phyloP scores from a whole-genome alignment of 2,797 vertebrate genomes.

The Parauchenoglanis punctatus region DNA sequence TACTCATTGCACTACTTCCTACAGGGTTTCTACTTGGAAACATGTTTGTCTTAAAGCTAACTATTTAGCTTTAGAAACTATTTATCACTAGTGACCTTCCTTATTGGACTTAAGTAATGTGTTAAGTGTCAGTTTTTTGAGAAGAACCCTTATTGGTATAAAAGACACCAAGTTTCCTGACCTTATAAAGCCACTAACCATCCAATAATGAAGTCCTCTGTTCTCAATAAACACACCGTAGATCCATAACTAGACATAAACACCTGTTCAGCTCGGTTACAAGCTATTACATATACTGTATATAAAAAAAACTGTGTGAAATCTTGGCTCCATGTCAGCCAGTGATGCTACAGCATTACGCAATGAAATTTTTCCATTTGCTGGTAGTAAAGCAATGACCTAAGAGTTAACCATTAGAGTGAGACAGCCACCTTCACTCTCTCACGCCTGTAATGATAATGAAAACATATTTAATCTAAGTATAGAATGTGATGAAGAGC shows the following conservation, averaged over 20 bases:
- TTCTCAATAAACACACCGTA: background rate
- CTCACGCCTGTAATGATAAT: background rate
- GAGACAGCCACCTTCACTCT: background rate
- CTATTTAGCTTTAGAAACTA: background rate
- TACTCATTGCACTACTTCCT: background rate
- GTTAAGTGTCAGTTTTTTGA: background rate
- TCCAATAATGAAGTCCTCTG: background rate
- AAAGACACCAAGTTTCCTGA: background rate
- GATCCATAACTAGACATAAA: background rate
- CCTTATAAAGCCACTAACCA: background rate
- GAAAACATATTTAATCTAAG: background rate
- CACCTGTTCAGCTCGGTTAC: background rate
- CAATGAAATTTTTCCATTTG: constrained; percentile 1
- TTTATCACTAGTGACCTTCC: background rate
- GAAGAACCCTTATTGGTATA: background rate
- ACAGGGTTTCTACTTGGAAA: background rate
- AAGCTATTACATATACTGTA: background rate
- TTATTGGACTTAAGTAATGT: background rate
- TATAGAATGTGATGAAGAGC: background rate
- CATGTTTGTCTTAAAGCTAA: background rate
- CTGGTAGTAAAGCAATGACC: constrained; percentile 1
- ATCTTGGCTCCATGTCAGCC: background rate
- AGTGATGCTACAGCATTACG: constrained; percentile 7
- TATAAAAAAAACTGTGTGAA: background rate
- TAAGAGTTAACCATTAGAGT: background rate